Evolutionary conservation across 2,113 vertebrate genomes (phyloP).

Genomic region (Aegypius monachus): DNA sequence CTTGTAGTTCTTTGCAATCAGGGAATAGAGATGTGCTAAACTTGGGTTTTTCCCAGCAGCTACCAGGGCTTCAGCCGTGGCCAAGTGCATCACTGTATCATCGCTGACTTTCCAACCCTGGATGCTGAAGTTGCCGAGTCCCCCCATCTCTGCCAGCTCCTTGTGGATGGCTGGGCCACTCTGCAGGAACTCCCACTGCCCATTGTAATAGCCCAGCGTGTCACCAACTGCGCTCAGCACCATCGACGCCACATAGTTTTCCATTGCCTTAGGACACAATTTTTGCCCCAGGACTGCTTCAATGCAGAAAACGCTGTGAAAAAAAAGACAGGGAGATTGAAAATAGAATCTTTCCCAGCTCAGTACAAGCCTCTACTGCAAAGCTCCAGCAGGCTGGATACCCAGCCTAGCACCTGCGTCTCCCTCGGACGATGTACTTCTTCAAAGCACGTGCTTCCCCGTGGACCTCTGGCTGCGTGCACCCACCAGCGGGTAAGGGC

Average conservation of each 20-base stretch:
- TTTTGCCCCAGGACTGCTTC: background rate
- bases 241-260: constrained; percentile 78
- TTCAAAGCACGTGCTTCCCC: background rate
- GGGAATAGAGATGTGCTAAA: constrained; percentile 54
- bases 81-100: constrained; percentile 86
- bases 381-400: background rate
- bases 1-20: constrained; percentile 79
- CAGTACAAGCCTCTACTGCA: background rate
- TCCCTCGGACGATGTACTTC: background rate
- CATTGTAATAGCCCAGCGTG: constrained; percentile 71
- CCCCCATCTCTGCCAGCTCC: constrained; percentile 72
- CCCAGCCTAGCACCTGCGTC: accelerated
- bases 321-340: background rate
- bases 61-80: constrained; percentile 79
- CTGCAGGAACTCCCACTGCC: constrained; percentile 74
- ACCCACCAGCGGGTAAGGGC: accelerated
- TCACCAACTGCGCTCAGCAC: constrained; percentile 80
- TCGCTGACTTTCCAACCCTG: constrained; percentile 74
- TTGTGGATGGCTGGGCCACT: constrained; percentile 72
- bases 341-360: background rate
- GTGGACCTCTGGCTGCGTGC: accelerated
- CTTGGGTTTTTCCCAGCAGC: constrained; percentile 24
- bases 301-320: background rate
- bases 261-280: constrained; percentile 1
- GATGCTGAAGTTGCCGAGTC: constrained; percentile 66